Conservation (phyloP, 2,888 invertebrate genomes). For the Pantelozetes paolii region DNA sequence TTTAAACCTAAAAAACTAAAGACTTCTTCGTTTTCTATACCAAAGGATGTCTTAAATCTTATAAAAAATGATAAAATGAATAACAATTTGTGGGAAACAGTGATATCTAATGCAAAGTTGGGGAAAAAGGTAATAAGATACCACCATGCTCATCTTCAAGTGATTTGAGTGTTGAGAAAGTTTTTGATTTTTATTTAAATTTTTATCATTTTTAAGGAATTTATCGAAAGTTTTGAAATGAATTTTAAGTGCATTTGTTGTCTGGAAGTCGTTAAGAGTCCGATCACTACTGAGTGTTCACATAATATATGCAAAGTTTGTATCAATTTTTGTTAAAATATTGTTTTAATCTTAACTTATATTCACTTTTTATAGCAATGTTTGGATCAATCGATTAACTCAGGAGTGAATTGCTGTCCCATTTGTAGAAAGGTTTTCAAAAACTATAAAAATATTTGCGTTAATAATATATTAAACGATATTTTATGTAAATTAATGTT, state of each 20-base stretch:
- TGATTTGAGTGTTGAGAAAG: background rate
- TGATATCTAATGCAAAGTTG: slow-evolving; percentile 52
- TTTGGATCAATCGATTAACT: slow-evolving; percentile 2
- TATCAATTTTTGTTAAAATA: slow-evolving; percentile 39
- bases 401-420: slow-evolving; percentile 19
- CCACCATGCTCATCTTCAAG: background rate
- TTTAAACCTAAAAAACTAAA: slow-evolving; percentile 50
- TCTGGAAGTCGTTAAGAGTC: slow-evolving; percentile 65
- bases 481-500: background rate
- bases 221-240: slow-evolving; percentile 63
- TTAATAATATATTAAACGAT: slow-evolving; percentile 11
- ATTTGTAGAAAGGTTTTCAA: slow-evolving; percentile 5
- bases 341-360: background rate
- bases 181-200: background rate
- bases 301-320: slow-evolving; percentile 71
- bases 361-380: background rate
- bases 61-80: slow-evolving; percentile 62
- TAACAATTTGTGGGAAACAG: slow-evolving; percentile 66
- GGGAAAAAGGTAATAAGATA: slow-evolving; percentile 37
- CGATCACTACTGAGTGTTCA: slow-evolving; percentile 67
- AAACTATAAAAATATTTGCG: background rate
- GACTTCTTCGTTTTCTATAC: slow-evolving; percentile 53
- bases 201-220: slow-evolving; percentile 54
- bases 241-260: slow-evolving; percentile 74
- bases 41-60: slow-evolving; percentile 52